Evolutionary conservation across 1,140 invertebrate genomes (phyloP).

Genomic region (Drosophila tani): DNA sequence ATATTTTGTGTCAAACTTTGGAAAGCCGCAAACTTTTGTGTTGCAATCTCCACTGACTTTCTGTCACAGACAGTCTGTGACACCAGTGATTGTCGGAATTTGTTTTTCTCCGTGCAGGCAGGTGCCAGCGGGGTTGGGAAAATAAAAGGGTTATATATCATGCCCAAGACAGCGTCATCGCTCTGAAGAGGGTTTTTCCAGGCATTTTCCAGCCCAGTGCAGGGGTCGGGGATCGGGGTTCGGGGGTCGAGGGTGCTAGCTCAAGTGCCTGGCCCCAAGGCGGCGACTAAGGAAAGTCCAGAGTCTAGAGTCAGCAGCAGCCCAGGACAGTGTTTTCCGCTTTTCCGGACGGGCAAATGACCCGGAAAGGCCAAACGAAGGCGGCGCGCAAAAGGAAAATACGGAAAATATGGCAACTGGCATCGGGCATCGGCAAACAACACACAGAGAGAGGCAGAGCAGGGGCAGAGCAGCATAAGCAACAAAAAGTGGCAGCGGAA

Average conservation of each 20-base stretch:
- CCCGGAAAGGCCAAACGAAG: conserved; percentile 77
- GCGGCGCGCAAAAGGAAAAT: conserved; percentile 61
- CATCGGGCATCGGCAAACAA: conserved; percentile 25
- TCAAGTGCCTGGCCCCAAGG: conserved; percentile 68
- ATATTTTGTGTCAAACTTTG: conserved; percentile 30
- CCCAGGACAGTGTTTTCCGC: conserved; percentile 50
- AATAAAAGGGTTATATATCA: conserved; percentile 74
- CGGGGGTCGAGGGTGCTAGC: conserved; percentile 41
- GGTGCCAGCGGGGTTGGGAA: conserved; percentile 37
- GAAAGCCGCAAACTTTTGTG: conserved; percentile 6
- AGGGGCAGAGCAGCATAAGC: not conserved
- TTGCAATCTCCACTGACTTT: conserved; percentile 22
- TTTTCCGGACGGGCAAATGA: conserved; percentile 74
- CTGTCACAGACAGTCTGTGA: conserved; percentile 20
- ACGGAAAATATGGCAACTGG: conserved; percentile 47
- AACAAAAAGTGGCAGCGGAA: conserved; percentile 63
- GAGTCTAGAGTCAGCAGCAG: conserved; percentile 19
- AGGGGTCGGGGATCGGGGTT: conserved; percentile 14
- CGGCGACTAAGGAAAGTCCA: conserved; percentile 37
- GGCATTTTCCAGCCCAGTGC: conserved; percentile 19
- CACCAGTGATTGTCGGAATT: conserved; percentile 7
- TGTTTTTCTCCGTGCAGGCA: conserved; percentile 47
- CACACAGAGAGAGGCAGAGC: conserved; percentile 11
- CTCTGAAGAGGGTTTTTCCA: conserved; percentile 59
- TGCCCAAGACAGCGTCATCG: conserved; percentile 59